Percentiles rank a stretch among this genome's conserved stretches.
phyloP scores from a whole-genome alignment of 1,140 invertebrate genomes.

The Platyura marginata region DNA sequence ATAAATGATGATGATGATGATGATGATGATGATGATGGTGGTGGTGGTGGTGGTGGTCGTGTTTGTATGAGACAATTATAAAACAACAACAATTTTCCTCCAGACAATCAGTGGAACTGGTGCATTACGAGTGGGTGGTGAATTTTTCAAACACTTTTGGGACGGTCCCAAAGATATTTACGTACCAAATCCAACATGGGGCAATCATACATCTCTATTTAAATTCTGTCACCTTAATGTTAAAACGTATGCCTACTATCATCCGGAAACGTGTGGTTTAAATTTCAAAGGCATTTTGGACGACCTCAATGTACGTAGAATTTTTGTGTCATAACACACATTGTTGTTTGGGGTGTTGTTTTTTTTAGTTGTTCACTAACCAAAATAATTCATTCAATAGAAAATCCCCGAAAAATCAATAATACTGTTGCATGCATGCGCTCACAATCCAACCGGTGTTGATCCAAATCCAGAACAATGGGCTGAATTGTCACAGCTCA shows the following conservation, averaged over 20 bases:
- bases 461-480: constrained; percentile 89
- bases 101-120: constrained; percentile 94
- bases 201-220: constrained; percentile 91
- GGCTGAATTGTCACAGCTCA: constrained; percentile 51
- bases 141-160: constrained; percentile 79
- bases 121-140: constrained; percentile 78
- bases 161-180: constrained; percentile 73
- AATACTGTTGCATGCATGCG: constrained; percentile 92
- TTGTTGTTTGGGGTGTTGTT: too few species aligned
- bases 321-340: too few species aligned
- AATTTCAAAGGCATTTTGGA: constrained; percentile 82
- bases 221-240: too few species aligned
- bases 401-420: constrained; percentile 88
- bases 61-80: too few species aligned
- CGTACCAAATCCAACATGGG: constrained; percentile 93
- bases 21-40: too few species aligned
- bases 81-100: constrained; percentile 38
- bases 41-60: too few species aligned
- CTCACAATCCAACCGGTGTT: constrained; percentile 98
- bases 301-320: constrained; percentile 66
- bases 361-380: too few species aligned
- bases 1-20: neutral
- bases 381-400: constrained; percentile 29
- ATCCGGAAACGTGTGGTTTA: constrained; percentile 87
- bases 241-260: constrained; percentile 90